phyloP scores from a whole-genome alignment of 1,140 invertebrate species.

The Procambarus clarkii region DNA sequence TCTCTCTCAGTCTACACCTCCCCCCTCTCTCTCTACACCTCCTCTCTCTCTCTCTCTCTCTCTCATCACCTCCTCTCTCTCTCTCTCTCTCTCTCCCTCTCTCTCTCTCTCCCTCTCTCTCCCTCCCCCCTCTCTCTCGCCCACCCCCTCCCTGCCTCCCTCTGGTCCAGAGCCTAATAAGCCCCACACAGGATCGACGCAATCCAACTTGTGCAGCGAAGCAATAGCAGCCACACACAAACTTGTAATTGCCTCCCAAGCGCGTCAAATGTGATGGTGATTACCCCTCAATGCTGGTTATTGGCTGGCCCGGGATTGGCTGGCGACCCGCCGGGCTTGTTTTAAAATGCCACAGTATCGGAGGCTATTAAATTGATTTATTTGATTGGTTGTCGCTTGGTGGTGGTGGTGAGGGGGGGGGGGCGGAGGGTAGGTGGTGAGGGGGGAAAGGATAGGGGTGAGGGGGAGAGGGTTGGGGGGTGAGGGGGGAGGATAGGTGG shows the following conservation, averaged over 20 bases:
- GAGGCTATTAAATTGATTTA: constrained; percentile 29
- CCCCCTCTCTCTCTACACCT: neutral
- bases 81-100: neutral
- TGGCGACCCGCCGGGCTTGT: neutral
- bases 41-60: neutral
- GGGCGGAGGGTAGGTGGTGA: neutral
- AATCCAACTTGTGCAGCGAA: constrained; percentile 64
- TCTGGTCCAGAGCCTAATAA: constrained; percentile 21
- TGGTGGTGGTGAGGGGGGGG: neutral
- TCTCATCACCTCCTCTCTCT: neutral
- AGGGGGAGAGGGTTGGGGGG: neutral
- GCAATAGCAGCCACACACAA: constrained; percentile 62
- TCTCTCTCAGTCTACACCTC: neutral
- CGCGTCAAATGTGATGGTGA: constrained; percentile 66
- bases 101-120: neutral
- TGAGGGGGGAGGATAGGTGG: too few species aligned
- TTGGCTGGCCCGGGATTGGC: constrained; percentile 25
- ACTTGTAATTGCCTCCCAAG: constrained; percentile 65
- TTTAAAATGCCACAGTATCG: constrained; percentile 24
- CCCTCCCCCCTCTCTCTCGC: neutral
- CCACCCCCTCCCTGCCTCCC: constrained; percentile 6
- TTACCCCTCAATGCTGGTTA: constrained; percentile 62
- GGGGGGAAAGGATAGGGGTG: too few species aligned
- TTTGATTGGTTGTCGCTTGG: constrained; percentile 33
- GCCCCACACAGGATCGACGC: constrained; percentile 57